Evolutionary conservation across 2,888 invertebrate genomes (phyloP), one percentile per base, ranked within the genome.

Genomic region (Celastrina argiolus): DNA sequence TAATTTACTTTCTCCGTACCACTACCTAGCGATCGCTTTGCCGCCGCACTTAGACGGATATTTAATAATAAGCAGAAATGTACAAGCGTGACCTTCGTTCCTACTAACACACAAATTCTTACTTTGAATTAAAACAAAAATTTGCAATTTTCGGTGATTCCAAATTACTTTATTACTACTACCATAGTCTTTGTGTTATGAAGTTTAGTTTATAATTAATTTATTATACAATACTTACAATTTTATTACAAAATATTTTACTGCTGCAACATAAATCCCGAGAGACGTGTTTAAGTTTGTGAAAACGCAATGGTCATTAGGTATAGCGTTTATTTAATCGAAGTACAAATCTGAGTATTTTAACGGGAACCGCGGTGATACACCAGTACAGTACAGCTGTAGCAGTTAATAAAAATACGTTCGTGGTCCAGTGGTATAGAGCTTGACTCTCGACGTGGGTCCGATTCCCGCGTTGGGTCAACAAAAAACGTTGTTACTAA

Each of bases 291-390:
- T 18, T 26, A 26, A 12, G 14, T 39, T 22, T 39, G 22, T 1
- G 61, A 61, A 61, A 61, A 39, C 61, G 61, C 61, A 61, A 22
- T 61, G 61, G 39, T 69, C 67, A 70, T 70, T 70, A 68, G 64
- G 56, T 67, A 69, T 68, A 68, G 69, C 71, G 68, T 70, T 68
- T 69, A 56, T 31, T 63, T 65, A 69, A 71, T 71, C 70, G 69
- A 70, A 58, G 67, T 66, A 69, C 67, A 63, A 68, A 70, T 71
- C 70, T 69, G 65, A 66, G 64, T 63, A n/a, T n/a, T n/a, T n/a
- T n/a, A 70, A 70, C 69, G 70, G 69, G 66, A 56, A 22, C 14
- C 61, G 28, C 41, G 56, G 39, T 39, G 56, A 42, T 61, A 63
- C 65, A 31, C 14, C 56, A 26, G 28, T 34, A 51, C 45, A 16